These are phyloP conservation scores for Ictalurus punctatus DNA, from an alignment of 2,113 vertebrate genomes.

Conservation along the genomic window DNA sequence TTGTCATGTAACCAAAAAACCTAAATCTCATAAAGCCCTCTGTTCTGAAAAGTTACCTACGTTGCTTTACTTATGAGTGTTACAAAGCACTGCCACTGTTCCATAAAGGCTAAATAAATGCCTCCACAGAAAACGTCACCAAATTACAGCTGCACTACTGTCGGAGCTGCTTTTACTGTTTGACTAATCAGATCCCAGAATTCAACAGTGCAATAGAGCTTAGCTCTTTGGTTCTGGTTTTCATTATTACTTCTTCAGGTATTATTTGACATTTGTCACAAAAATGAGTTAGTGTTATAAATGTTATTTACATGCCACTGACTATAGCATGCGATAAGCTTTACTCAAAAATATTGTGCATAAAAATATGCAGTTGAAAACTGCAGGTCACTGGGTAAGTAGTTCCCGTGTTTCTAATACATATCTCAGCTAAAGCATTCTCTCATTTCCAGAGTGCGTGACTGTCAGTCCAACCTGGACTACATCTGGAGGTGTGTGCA, in stretches of 20 bases:
- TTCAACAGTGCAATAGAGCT: neutral
- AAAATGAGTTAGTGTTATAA: neutral
- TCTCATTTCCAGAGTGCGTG: constrained; percentile 34
- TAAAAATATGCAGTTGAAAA: neutral
- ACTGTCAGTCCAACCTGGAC: neutral
- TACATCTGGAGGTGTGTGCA: neutral
- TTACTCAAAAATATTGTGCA: neutral
- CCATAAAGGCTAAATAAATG: too few relatives aligned
- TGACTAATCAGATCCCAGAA: neutral
- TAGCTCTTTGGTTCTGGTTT: neutral
- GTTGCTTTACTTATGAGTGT: neutral
- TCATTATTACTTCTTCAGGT: neutral
- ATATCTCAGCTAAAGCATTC: neutral
- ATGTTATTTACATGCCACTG: neutral
- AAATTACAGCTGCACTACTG: neutral
- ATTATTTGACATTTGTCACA: neutral
- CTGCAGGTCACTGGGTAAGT: neutral
- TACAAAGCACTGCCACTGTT: neutral
- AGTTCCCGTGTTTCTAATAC: neutral
- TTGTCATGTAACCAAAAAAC: neutral
- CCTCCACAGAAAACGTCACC: neutral
- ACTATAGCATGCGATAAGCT: neutral
- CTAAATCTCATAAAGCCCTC: neutral
- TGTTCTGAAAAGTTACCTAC: neutral
- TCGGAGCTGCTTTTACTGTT: too few relatives aligned